Evolutionary conservation across 1,140 invertebrate species (phyloP).

Genomic region (Drosophila orosa): DNA sequence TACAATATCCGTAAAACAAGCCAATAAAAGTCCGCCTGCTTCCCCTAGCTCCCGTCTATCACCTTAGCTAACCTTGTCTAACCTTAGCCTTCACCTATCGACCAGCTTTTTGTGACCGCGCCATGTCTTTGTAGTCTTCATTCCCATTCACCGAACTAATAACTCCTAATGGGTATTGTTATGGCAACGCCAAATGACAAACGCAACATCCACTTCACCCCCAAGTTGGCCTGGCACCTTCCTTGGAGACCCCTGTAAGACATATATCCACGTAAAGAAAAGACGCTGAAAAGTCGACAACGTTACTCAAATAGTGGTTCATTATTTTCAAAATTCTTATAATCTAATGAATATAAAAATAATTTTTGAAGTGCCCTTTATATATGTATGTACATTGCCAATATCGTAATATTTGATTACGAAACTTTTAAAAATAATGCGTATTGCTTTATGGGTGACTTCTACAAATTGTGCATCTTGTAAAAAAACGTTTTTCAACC

Average conservation of each 20-base stretch:
- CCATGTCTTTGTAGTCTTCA: constrained; percentile 17
- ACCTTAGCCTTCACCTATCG: constrained; percentile 53
- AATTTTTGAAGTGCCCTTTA: too few species aligned
- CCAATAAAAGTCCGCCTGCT: background rate
- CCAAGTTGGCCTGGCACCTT: background rate
- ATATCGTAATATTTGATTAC: background rate
- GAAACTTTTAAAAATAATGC: background rate
- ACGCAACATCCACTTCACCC: constrained; percentile 13
- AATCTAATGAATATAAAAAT: too few species aligned
- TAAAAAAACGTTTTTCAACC: background rate
- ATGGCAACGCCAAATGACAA: constrained; percentile 44
- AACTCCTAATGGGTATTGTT: constrained; percentile 61
- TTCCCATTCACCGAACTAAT: constrained; percentile 55
- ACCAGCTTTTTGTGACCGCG: constrained; percentile 30
- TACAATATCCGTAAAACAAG: constrained; percentile 5
- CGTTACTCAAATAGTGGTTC: background rate
- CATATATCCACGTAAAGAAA: background rate
- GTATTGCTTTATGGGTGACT: background rate
- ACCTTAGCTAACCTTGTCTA: constrained; percentile 42
- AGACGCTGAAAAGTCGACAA: background rate
- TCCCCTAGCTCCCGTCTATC: constrained; percentile 6
- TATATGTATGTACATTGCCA: too few species aligned
- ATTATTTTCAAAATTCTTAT: background rate
- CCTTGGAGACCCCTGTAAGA: constrained; percentile 7
- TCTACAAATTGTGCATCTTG: background rate